Percentiles rank a stretch among this genome's conserved stretches.
phyloP scores from a whole-genome alignment of 2,113 vertebrate species.

The Seriola quinqueradiata region DNA sequence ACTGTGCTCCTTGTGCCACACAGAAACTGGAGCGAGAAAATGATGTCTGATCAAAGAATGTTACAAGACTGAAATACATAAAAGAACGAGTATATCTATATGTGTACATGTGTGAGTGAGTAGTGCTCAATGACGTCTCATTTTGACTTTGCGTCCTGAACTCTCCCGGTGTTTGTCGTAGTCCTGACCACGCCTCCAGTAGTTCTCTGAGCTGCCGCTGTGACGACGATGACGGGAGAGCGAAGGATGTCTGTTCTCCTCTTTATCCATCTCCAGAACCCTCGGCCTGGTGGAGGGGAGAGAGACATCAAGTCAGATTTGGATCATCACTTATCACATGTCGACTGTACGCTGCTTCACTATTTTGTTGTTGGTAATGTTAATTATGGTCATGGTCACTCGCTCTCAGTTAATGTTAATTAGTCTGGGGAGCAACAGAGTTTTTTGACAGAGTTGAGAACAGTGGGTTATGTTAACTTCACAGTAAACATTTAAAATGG shows the following conservation, averaged over 20 bases:
- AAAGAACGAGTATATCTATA: conserved; percentile 38
- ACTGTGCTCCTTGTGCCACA: conserved; percentile 37
- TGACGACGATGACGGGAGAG: conserved; percentile 88
- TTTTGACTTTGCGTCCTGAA: conserved; percentile 94
- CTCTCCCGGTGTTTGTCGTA: conserved; percentile 84
- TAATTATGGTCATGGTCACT: not conserved
- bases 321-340: conserved; percentile 5
- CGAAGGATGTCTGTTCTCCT: conserved; percentile 94
- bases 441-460: not conserved
- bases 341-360: not conserved
- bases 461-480: not conserved
- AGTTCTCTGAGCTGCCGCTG: conserved; percentile 91
- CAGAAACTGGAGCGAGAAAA: conserved; percentile 39
- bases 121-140: conserved; percentile 93
- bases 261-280: conserved; percentile 98
- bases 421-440: not conserved
- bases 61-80: conserved; percentile 46
- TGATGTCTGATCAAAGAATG: conserved; percentile 35
- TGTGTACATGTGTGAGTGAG: not conserved
- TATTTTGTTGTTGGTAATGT: not conserved
- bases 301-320: not conserved
- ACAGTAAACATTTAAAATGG: not conserved
- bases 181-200: conserved; percentile 86
- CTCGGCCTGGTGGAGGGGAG: conserved; percentile 86
- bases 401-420: not conserved